These are phyloP conservation scores for Catocala fraxini DNA, from an alignment of 2,888 invertebrate species.

Conservation along the genomic window DNA sequence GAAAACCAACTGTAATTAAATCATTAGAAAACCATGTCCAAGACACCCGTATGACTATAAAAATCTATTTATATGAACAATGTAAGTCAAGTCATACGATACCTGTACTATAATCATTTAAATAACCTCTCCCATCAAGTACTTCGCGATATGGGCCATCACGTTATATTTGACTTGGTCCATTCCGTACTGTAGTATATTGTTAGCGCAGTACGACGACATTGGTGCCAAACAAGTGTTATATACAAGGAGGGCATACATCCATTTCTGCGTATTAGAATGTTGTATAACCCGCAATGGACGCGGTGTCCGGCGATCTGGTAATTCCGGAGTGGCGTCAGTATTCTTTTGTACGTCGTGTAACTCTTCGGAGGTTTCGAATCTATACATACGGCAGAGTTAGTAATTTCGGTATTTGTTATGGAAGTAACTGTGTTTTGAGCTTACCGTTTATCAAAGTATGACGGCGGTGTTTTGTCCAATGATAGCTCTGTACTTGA, in stretches of 20 bases:
- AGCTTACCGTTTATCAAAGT: slow-evolving; percentile 76
- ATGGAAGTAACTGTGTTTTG: slow-evolving; percentile 12
- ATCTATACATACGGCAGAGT: slow-evolving; percentile 62
- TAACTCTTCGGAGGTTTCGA: slow-evolving; percentile 68
- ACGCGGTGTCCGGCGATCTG: slow-evolving; percentile 25
- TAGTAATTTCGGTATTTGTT: slow-evolving; percentile 17
- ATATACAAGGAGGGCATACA: slow-evolving; percentile 77
- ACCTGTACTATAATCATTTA: neutral
- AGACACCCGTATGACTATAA: neutral
- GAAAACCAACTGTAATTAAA: neutral
- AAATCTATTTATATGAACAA: slow-evolving; percentile 3
- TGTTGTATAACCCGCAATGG: slow-evolving; percentile 47
- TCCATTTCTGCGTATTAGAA: slow-evolving; percentile 72
- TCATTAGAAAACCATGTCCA: neutral
- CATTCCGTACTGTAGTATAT: slow-evolving; percentile 76
- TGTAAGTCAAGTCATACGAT: slow-evolving; percentile 5
- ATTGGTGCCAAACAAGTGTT: slow-evolving; percentile 80
- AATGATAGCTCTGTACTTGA: slow-evolving; percentile 64
- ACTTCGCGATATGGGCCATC: slow-evolving; percentile 67
- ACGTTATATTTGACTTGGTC: slow-evolving; percentile 81
- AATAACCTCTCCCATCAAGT: slow-evolving; percentile 75
- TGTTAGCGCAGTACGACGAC: slow-evolving; percentile 78
- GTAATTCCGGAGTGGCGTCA: slow-evolving; percentile 6
- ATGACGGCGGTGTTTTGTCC: slow-evolving; percentile 71
- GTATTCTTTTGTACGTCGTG: slow-evolving; percentile 26